phyloP scores from a whole-genome alignment of 2,888 invertebrate genomes.

The Sarcophaga carnaria region DNA sequence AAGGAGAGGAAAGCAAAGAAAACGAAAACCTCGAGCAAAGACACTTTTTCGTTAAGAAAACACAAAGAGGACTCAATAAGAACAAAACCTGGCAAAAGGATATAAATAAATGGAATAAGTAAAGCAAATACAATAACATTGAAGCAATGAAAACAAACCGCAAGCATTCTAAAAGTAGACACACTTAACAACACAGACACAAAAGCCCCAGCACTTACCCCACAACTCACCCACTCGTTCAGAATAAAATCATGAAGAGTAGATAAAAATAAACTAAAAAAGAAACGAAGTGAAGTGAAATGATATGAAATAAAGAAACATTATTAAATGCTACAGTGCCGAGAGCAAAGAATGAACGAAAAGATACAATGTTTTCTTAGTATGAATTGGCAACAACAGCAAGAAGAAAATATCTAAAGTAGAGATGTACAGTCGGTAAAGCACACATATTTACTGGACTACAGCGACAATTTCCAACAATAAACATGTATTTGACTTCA shows the following conservation, averaged over 20 bases:
- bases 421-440: not conserved
- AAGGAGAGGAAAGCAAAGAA: constrained; percentile 11
- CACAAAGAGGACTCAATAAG: constrained; percentile 28
- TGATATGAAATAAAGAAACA: constrained; percentile 53
- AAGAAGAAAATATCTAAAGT: not conserved
- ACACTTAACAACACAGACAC: constrained; percentile 40
- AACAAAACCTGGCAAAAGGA: constrained; percentile 26
- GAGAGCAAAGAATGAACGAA: constrained; percentile 27
- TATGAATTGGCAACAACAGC: not conserved
- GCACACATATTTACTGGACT: no score
- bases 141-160: constrained; percentile 59
- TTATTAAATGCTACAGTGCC: constrained; percentile 63
- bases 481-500: no score
- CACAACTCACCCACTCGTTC: no score
- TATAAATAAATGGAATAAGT: constrained; percentile 14
- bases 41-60: constrained; percentile 41
- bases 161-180: constrained; percentile 61
- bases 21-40: constrained; percentile 40
- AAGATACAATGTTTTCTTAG: constrained; percentile 20
- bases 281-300: constrained; percentile 27
- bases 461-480: rapidly evolving
- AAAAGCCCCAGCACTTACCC: not conserved
- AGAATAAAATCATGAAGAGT: constrained; percentile 3
- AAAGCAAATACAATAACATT: constrained; percentile 27
- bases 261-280: constrained; percentile 12